Conservation (phyloP, 2,888 invertebrate species). For the Pyrocoelia pectoralis region DNA sequence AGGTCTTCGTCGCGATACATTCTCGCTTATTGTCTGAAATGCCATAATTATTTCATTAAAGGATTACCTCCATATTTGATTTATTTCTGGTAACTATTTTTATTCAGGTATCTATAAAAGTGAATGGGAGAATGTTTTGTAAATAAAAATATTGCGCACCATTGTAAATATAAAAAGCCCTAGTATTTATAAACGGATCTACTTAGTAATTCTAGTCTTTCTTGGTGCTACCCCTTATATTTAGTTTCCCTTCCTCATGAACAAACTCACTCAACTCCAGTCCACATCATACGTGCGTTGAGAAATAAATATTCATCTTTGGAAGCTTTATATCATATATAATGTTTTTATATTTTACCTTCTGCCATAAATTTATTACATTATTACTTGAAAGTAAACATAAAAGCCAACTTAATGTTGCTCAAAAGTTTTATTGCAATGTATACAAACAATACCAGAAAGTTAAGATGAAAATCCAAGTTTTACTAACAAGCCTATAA, state of each 20-base stretch:
- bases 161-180: slow-evolving; percentile 17
- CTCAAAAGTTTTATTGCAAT: slow-evolving; percentile 34
- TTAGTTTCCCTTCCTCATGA: slow-evolving; percentile 20
- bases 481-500: slow-evolving; percentile 39
- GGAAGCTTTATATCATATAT: slow-evolving; percentile 28
- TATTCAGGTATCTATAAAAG: slow-evolving; percentile 4
- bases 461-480: slow-evolving; percentile 39
- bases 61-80: too few relatives aligned
- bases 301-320: slow-evolving; percentile 42
- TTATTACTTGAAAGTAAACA: slow-evolving; percentile 10
- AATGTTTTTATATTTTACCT: slow-evolving; percentile 23
- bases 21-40: too few relatives aligned
- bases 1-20: too few relatives aligned
- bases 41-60: too few relatives aligned
- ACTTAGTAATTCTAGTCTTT: slow-evolving; percentile 35
- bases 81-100: background rate
- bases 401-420: too few relatives aligned
- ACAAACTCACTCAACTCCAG: slow-evolving; percentile 26
- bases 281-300: slow-evolving; percentile 45
- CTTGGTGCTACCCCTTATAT: slow-evolving; percentile 22
- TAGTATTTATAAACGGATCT: slow-evolving; percentile 38
- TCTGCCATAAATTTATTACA: slow-evolving; percentile 3
- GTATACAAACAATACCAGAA: slow-evolving; percentile 40
- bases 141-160: slow-evolving; percentile 18
- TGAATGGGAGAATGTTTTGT: slow-evolving; percentile 11